Conservation (phyloP, 2,797 vertebrate genomes). For the Bufotes viridis region DNA sequence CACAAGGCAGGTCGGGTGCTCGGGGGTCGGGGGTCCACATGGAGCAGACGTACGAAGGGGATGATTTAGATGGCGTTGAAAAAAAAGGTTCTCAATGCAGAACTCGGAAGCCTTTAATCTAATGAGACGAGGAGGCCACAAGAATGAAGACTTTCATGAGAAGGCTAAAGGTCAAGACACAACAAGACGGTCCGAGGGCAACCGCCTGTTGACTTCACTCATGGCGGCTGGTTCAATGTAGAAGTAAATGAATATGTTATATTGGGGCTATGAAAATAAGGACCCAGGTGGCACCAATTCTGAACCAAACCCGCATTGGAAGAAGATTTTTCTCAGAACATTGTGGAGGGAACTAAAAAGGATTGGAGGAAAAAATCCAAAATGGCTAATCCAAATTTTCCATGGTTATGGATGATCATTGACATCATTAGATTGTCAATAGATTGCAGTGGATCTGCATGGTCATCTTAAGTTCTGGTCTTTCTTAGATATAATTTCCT, state of each 20-base stretch:
- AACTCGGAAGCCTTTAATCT: neutral
- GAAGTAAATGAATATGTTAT: neutral
- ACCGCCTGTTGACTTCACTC: neutral
- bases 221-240: neutral
- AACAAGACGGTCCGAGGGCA: neutral
- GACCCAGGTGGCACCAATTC: neutral
- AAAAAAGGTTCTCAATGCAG: neutral
- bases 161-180: neutral
- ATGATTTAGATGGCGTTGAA: constrained; percentile 5
- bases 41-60: no score
- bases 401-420: no score
- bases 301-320: neutral
- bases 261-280: neutral
- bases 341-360: no score
- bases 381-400: no score
- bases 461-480: no score
- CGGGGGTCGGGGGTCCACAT: neutral
- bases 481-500: no score
- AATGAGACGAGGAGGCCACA: no score
- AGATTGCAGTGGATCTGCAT: neutral
- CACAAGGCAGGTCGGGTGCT: neutral
- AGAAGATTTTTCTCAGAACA: no score
- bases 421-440: no score
- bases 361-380: no score
- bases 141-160: neutral